Evolutionary conservation across 2,113 vertebrate species (phyloP).

Genomic region (Gobio gobio): DNA sequence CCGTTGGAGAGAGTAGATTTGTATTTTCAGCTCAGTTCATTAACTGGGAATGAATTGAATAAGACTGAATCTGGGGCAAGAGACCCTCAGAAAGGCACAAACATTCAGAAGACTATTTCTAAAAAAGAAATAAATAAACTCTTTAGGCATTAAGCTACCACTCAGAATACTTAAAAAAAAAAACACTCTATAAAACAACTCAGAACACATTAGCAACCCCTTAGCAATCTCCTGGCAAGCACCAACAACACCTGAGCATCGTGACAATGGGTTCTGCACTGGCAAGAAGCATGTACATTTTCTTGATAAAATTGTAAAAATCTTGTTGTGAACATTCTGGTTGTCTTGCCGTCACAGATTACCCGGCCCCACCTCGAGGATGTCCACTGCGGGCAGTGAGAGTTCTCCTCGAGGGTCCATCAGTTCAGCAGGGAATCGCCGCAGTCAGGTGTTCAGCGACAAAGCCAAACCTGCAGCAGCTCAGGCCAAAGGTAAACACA

Average conservation of each 20-base stretch:
- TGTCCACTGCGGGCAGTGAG: conserved; percentile 88
- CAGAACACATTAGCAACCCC: not conserved
- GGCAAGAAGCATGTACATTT: not conserved
- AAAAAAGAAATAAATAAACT: not conserved
- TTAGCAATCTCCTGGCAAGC: not conserved
- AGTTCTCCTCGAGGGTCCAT: conserved; percentile 82
- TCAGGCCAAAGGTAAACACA: conserved; percentile 85
- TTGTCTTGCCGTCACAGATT: conserved; percentile 77
- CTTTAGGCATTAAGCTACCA: too few species aligned
- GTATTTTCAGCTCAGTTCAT: not conserved
- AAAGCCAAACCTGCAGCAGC: conserved; percentile 87
- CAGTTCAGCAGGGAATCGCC: conserved; percentile 84
- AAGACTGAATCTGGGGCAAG: not conserved
- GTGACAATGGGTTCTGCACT: not conserved
- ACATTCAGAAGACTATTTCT: not conserved
- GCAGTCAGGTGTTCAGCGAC: conserved; percentile 94
- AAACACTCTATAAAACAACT: not conserved
- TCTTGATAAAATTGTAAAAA: not conserved
- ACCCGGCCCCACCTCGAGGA: conserved; percentile 88
- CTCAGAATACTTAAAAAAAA: too few species aligned
- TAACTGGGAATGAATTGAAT: not conserved
- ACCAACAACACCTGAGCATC: not conserved
- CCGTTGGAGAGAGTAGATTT: not conserved
- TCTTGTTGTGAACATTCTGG: not conserved
- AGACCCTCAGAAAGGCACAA: not conserved